Base-by-base conservation (phyloP, 2,888 invertebrate genomes). In the Fragum sueziense region DNA sequence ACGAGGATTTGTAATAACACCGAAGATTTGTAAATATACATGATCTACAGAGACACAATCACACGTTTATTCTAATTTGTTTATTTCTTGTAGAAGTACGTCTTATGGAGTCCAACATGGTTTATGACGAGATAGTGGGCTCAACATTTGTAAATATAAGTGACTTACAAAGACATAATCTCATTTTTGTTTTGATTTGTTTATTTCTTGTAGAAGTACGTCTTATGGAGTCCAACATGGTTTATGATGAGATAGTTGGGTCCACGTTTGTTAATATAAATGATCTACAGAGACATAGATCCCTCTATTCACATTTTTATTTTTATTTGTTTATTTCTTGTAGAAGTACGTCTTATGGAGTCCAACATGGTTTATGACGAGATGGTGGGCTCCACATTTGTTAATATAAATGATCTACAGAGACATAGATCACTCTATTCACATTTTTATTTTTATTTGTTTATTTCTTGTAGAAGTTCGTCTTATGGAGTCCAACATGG, bases 401-500 rank as follows among this genome's bases (percentile, higher is more conserved):
- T 52, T 6, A 7, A 7, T 7, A 89, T 91, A 74, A 85, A 89
- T 68, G 37, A 92, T 2, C 76, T 91, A 4, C 79, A 80, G 22
- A 69, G 86, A n/a, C n/a, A n/a, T n/a, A n/a, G n/a, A n/a, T n/a
- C n/a, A n/a, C n/a, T n/a, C n/a, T n/a, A n/a, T n/a, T n/a, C n/a
- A n/a, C n/a, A n/a, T n/a, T n/a, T n/a, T n/a, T n/a, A n/a, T n/a
- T n/a, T n/a, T n/a, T n/a, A n/a, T n/a, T n/a, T n/a, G n/a, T n/a
- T n/a, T n/a, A n/a, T n/a, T n/a, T n/a, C n/a, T 61, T 61, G 37
- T 87, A 93, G 93, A 92, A 79, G 86, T 93, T 47, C 88, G 79
- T 25, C 85, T 93, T n/a, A 93, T 93, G 93, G 93, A 93, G 76
- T 90, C 91, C 4, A 93, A 93, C 80, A 90, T 90, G 71, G 88